Evolutionary conservation across 2,888 invertebrate genomes (phyloP), one percentile per base, ranked within the genome.

Genomic region (Deladenus siricidicola): DNA sequence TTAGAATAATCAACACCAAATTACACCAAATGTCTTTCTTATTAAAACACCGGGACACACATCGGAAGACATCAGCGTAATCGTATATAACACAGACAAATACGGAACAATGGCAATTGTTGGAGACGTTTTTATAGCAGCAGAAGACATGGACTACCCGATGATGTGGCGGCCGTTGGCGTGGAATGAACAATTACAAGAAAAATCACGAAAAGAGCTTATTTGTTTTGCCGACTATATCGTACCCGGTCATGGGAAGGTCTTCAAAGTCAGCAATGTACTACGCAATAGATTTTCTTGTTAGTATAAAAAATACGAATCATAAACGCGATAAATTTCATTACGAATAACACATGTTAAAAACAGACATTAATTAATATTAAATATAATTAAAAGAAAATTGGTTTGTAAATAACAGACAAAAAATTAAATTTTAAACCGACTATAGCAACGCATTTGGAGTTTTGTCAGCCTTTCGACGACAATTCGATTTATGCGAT

Each of bases 91-190:
- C 63, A 30, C 53, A 19, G 66, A 68, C 55, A 64, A 64, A 30
- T 63, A 69, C 30, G 76, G 76, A 24, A 74, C 70, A 34, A 67
- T 77, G 28, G 68, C 69, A 26, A 67, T 76, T 17, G 50, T 71
- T 48, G 75, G 69, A 21, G 69, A 69, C 47, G 55, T 62, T 6
- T 69, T 69, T 56, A 68, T 69, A 17, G 43, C 66, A 8, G 65
- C 69, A 21, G 70, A 66, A 44, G 76, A 76, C 64, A 62, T 74
- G 56, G 70, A 75, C 52, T 68, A 68, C 49, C 71, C 73, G 30
- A 69, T 70, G 62, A 75, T 75, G 72, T 75, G 75, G 75, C 63
- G 67, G 62, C 72, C 72, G 49, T 52, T 76, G 62, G 67, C 73
- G 49, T 64, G 67, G 48, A 70, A 74, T 62, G 69, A 71, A 45